Evolutionary conservation across 2,888 invertebrate genomes (phyloP), one percentile per base, ranked within the genome.

Genomic region (Meghimatium bilineatum): DNA sequence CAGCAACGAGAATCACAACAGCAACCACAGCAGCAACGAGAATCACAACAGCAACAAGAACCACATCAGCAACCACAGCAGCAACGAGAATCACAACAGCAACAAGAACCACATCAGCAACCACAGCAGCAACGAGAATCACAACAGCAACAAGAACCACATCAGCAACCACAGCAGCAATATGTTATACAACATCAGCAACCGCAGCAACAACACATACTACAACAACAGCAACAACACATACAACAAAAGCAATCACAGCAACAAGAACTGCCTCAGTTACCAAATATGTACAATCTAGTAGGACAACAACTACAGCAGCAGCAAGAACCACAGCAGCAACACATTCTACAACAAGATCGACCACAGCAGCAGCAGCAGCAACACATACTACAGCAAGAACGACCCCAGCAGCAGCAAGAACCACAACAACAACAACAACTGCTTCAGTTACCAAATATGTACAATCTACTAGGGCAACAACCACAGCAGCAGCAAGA

Each of bases 231-330:
- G 26, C 72, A 38, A 49, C 3, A 74, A n/a, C 74, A 44, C 17
- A 17, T 52, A 75, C 52, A 49, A 56, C 49, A 49, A 52, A 17
- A 75, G 32, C 63, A 77, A 26, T 26, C 34, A 63, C 63, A 77
- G 2, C 63, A 26, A 32, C 32, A 34, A 63, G 63, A 60, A 74
- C 20, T 74, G 32, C 17, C 52, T 32, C 3, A 49, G 14, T 23
- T 52, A 32, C 52, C 49, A 20, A 6, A 52, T 77, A 0, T 12
- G 32, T 34, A 56, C 20, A 52, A 17, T 1, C 52, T 1, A 72
- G 26, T 63, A n/a, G 23, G 52, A 3, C 32, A 56, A 32, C 74
- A 74, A 32, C 29, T 29, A 72, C 67, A 67, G 36, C 67, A 67
- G 23, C 67, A 67, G 34, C 44, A 44, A 44, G 44, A 74, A 49